A percentile compares a stretch with the other conserved stretches of the same genome.
phyloP scores from a whole-genome alignment of 2,888 invertebrate species.

The Eupithecia pulchellata region DNA sequence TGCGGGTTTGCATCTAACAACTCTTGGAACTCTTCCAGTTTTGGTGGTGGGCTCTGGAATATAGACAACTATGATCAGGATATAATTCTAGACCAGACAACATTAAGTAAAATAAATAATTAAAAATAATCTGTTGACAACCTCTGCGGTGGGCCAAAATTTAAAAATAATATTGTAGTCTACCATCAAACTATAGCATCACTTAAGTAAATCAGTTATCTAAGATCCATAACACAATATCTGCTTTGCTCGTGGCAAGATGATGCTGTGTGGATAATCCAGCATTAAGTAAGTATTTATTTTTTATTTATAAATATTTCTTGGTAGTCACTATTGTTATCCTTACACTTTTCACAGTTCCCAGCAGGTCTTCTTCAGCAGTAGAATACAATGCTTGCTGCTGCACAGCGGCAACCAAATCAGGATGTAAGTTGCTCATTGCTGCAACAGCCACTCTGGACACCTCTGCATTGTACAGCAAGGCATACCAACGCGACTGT shows the following conservation, averaged over 20 bases:
- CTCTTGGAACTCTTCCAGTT: constrained; percentile 92
- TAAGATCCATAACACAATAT: too few relatives aligned
- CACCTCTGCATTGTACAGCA: constrained; percentile 97
- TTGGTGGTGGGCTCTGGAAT: constrained; percentile 88
- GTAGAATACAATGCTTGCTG: constrained; percentile 95
- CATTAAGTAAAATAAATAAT: too few relatives aligned
- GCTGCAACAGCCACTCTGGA: constrained; percentile 96
- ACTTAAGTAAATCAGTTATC: too few relatives aligned
- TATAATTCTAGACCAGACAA: background rate
- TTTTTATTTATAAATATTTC: background rate
- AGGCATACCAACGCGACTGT: constrained; percentile 97
- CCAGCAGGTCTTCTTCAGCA: constrained; percentile 94
- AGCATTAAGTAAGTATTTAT: too few relatives aligned
- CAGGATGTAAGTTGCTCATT: constrained; percentile 97
- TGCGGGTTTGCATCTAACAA: constrained; percentile 93
- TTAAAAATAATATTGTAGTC: too few relatives aligned
- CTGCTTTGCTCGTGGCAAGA: too few relatives aligned
- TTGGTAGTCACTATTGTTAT: background rate
- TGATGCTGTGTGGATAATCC: too few relatives aligned
- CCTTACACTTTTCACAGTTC: constrained; percentile 89
- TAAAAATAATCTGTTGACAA: too few relatives aligned
- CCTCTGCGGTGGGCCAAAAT: too few relatives aligned
- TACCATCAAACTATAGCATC: too few relatives aligned
- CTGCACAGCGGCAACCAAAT: constrained; percentile 94
- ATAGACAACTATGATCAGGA: background rate